A percentile compares a stretch with the other conserved stretches of the same genome.
Evolutionary conservation across 2,888 invertebrate genomes (phyloP).

Genomic region (Hermaeophaga mercurialis): DNA sequence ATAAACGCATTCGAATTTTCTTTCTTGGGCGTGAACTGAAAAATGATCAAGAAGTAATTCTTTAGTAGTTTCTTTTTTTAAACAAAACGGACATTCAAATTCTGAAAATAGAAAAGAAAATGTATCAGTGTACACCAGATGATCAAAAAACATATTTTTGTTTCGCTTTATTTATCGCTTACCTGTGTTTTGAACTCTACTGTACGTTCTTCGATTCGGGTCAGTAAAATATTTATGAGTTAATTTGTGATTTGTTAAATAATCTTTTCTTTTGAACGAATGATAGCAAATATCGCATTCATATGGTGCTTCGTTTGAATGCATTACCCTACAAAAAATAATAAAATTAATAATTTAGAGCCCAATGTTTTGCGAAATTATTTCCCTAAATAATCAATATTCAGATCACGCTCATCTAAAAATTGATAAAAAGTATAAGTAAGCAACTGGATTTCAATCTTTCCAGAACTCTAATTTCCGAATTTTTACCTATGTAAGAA

Average conservation of each 20-base stretch:
- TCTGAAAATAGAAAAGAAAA: conserved; percentile 21
- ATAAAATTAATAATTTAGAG: no score
- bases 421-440: no score
- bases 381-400: no score
- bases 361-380: not conserved
- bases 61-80: not conserved
- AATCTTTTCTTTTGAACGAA: conserved; percentile 13
- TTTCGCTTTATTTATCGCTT: no score
- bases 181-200: conserved; percentile 2
- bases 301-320: conserved; percentile 7
- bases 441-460: no score
- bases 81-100: conserved; percentile 11
- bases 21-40: not conserved
- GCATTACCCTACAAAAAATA: conserved; percentile 10
- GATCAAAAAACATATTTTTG: not conserved
- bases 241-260: conserved; percentile 8
- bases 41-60: conserved; percentile 5
- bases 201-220: conserved; percentile 9
- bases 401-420: no score
- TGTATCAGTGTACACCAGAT: not conserved
- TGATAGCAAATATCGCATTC: conserved; percentile 13
- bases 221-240: not conserved
- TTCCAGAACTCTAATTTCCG: no score
- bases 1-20: conserved; percentile 15
- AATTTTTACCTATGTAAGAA: no score